Base-by-base conservation (phyloP, 2,797 vertebrate genomes). In the Salarias fasciatus region DNA sequence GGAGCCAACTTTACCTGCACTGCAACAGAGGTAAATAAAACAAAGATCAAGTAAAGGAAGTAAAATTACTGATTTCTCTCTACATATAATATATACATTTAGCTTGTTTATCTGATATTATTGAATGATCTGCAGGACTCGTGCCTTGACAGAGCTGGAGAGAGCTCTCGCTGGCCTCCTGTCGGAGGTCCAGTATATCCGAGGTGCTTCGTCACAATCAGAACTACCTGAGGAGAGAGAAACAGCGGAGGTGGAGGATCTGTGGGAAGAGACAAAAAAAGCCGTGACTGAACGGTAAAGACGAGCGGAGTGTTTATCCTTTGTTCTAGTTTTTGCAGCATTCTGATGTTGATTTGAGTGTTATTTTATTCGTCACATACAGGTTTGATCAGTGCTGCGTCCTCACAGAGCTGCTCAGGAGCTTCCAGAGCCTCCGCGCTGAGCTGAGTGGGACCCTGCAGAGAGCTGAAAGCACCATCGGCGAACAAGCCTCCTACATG, bases 1-100 rank as follows among this genome's bases (percentile, higher is more conserved):
- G 68, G 97, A 99, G 80, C 89, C 93, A 6, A 95, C 93, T 0
- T 89, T 93, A 62, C 96, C 95, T 58, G 96, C 95, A 15, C 75
- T 98, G 41, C 95, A 95, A 11, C 93, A 94, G 53, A 95, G 97
- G 97, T 98, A 84, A 35, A 50, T 55, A 44, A 38, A 55, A 24
- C 24, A 24, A 24, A 24, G 18, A 18, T 24, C 18, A 24, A 24
- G 18, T 24, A 18, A 24, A 24, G 18, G 3, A 24, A 24, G 3
- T 24, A 24, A 24, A 24, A 2, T 24, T 24, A 2, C 18, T 2
- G 18, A 24, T 24, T 24, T 24, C n/a, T n/a, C n/a, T n/a, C n/a
- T n/a, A n/a, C n/a, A n/a, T n/a, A n/a, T n/a, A n/a, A n/a, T n/a
- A n/a, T n/a, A n/a, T n/a, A n/a, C n/a, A n/a, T n/a, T n/a, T n/a